Evolutionary conservation across 2,113 vertebrate species (phyloP), one percentile per base, ranked within the genome.

Genomic region (Polypterus senegalus): DNA sequence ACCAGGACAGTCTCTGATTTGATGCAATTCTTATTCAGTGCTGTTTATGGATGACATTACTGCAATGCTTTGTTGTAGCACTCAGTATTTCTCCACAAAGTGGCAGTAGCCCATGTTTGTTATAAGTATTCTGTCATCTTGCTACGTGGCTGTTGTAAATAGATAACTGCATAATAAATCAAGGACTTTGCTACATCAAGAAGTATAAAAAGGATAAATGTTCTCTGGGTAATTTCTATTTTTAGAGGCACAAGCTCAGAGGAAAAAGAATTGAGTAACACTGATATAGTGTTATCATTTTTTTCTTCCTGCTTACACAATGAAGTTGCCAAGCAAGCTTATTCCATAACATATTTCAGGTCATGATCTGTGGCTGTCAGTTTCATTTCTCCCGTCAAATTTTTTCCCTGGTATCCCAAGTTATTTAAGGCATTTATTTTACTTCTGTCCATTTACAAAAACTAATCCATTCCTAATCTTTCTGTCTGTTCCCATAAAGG

Each of bases 401-500:
- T 7, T 7, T 43, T 58, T 75, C 69, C 71, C 67, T 63, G 66
- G 60, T 76, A 72, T 80, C 75, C 75, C 48, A 57, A 59, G 74
- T 70, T 79, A 79, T 75, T 77, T 73, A 74, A 69, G 67, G 61
- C 66, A 27, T 27, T 27, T 27, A 27, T 27, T 68, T 72, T 70
- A 74, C 72, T 78, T 79, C 78, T 78, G 63, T 67, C 60, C 73
- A 71, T 69, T 81, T 81, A 73, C 69, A 65, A 69, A 27, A 69
- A 69, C 73, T 81, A 79, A 81, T 74, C 77, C 48, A 67, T 69
- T 77, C 76, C 75, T 74, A 77, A 71, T 71, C 73, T 69, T 63
- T 67, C 70, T 71, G 69, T 70, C 65, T 65, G 70, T 71, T 77
- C 71, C 65, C 63, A 10, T 57, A 62, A 62, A 62, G 54, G 61